Evolutionary conservation across 2,888 invertebrate species (phyloP).

Genomic region (Hypolimnas misippus): DNA sequence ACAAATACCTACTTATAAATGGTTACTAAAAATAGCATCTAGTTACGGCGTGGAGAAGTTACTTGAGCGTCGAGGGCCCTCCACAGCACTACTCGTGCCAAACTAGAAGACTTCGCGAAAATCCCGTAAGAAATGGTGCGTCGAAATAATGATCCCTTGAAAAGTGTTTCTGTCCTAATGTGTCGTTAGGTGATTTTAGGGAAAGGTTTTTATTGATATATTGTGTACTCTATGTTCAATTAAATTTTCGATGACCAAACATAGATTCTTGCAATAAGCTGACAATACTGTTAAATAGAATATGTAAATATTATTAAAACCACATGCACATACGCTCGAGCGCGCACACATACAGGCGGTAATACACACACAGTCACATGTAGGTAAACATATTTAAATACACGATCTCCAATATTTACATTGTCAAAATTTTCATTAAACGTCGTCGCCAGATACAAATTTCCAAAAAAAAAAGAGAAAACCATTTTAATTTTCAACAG

Average conservation of each 20-base stretch:
- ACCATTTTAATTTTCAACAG: neutral
- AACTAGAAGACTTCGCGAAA: conserved; percentile 7
- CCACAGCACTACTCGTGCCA: conserved; percentile 1
- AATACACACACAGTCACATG: too few species aligned
- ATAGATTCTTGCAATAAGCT: too few species aligned
- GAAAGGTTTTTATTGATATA: too few species aligned
- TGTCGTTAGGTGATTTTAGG: neutral
- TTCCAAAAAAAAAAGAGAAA: neutral
- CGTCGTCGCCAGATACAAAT: neutral
- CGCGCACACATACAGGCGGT: too few species aligned
- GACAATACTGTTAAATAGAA: too few species aligned
- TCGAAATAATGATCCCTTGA: conserved; percentile 3
- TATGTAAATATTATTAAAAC: too few species aligned
- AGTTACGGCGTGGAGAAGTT: conserved; percentile 1
- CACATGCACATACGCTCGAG: too few species aligned
- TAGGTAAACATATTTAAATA: too few species aligned
- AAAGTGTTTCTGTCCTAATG: neutral
- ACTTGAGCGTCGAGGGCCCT: neutral
- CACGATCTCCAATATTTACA: too few species aligned
- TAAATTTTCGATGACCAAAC: too few species aligned
- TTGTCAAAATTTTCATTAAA: neutral
- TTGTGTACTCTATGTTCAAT: too few species aligned
- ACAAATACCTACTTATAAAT: neutral
- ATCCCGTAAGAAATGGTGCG: conserved; percentile 5
- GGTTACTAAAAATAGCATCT: conserved; percentile 13